A percentile compares a stretch with the other conserved stretches of the same genome.
These are phyloP conservation scores for Hestina assimilis DNA, from an alignment of 1,140 invertebrate species.

Conservation along the genomic window DNA sequence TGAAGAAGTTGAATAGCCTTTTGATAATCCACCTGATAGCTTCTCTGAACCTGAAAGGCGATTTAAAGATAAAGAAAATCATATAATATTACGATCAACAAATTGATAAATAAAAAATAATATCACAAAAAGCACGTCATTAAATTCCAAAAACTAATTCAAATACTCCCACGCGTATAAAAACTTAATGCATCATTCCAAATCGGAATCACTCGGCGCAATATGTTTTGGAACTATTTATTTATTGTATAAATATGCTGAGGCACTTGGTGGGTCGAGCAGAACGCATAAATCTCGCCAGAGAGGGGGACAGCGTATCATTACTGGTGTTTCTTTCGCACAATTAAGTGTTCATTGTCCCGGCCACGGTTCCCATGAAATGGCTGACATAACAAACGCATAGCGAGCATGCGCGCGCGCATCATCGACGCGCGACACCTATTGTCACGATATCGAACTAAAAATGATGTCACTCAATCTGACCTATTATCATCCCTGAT, in stretches of 20 bases:
- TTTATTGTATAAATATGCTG: constrained; percentile 66
- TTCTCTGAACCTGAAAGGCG: constrained; percentile 65
- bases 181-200: constrained; percentile 53
- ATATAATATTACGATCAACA: background rate
- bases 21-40: constrained; percentile 59
- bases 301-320: constrained; percentile 50
- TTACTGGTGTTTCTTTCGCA: constrained; percentile 70
- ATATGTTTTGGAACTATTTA: constrained; percentile 72
- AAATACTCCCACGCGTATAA: constrained; percentile 58
- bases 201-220: constrained; percentile 44
- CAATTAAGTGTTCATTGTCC: constrained; percentile 73
- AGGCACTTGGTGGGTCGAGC: constrained; percentile 62
- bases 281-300: constrained; percentile 58
- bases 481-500: constrained; percentile 62
- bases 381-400: constrained; percentile 51
- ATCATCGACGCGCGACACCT: constrained; percentile 45
- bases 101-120: too few relatives aligned
- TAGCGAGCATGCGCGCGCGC: constrained; percentile 46
- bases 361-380: constrained; percentile 70
- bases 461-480: constrained; percentile 60
- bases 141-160: constrained; percentile 7
- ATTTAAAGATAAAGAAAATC: background rate
- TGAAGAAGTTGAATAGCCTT: constrained; percentile 62
- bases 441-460: constrained; percentile 50
- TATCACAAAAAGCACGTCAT: constrained; percentile 19